Evolutionary conservation across 2,888 invertebrate genomes (phyloP), one percentile per base, ranked within the genome.

Genomic region (Ormyrus nitidulus): DNA sequence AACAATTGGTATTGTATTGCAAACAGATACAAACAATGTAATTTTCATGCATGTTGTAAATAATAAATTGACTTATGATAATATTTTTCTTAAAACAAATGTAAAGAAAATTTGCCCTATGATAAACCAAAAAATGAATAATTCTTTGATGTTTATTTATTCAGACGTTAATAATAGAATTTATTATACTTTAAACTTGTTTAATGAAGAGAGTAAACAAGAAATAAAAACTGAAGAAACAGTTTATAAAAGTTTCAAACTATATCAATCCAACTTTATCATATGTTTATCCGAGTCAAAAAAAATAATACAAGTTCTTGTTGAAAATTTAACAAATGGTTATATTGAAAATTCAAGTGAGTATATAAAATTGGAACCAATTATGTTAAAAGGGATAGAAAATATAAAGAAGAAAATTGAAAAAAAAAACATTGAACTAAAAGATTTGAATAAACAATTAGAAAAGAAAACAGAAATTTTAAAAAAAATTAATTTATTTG

Each of bases 401-500:
- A 3, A 83, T 81, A 51, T 84, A 88, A 69, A 49, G 89, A 51
- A 70, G 85, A 72, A n/a, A 11, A 0, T 73, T 86, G 0, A 85
- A 85, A 73, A 74, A 85, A 10, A 73, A 59, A 48, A 81, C 88
- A 44, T 53, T 83, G 5, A 51, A 77, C 34, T 34, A 34, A 34
- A 34, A 34, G 34, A 34, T 34, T 34, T 34, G 34, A 34, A 34
- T 34, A 34, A 34, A 34, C 34, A 34, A 34, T 34, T 34, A 4
- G 34, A 0, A 84, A 86, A 11, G 84, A 85, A 79, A 84, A 89
- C 53, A 83, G 83, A 69, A 34, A 0, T 34, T 4, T 77, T 88
- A 5, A 84, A 80, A 51, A 86, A 87, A 69, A 87, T 90, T 73
- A 89, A 87, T 83, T 80, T 89, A 61, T 89, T 86, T 62, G 84